Evolutionary conservation across 2,113 vertebrate species (phyloP), one percentile per base, ranked within the genome.

Genomic region (Stictonetta naevosa): DNA sequence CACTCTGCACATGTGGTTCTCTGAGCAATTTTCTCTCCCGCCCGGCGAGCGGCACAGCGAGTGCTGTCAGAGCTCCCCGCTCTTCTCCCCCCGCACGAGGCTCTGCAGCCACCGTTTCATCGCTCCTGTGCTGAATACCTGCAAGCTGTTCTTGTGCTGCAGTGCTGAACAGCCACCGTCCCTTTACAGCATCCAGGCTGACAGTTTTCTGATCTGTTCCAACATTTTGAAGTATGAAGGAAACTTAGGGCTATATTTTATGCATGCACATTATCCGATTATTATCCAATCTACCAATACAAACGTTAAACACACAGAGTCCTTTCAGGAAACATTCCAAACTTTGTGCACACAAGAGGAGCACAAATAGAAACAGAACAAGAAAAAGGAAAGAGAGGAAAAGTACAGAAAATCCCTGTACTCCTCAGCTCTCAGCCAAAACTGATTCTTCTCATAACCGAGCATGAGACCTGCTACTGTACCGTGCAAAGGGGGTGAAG

Each of bases 321-420:
- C n/a, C 73, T 84, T 50, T 84, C 44, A 92, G 66, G 33, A 91
- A 62, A 44, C 64, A 82, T 16, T 84, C 28, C 34, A 42, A 34
- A 84, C 42, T 72, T 80, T 26, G 52, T 62, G 38, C 90, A 76
- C 59, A 80, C 11, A 40, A 64, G 34, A 83, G 13, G 28, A 75
- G 52, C 59, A 88, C 33, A 83, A 63, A 71, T 44, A 86, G 60
- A 84, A 88, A 86, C 2, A 1, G 42, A 84, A 73, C n/a, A 83
- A 59, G 56, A 80, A 60, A 90, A 59, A 92, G 75, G 71, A 73
- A 86, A 88, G 52, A 72, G 58, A 93, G n/a, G 62, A 72, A 38
- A 79, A 96, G 66, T 50, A 91, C 64, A 96, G 74, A 69, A 95
- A 94, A 92, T 76, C 88, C 73, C 71, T 71, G 60, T 55, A 23